Base-by-base conservation (phyloP, 2,888 invertebrate species). In the Diarsia mendica region DNA sequence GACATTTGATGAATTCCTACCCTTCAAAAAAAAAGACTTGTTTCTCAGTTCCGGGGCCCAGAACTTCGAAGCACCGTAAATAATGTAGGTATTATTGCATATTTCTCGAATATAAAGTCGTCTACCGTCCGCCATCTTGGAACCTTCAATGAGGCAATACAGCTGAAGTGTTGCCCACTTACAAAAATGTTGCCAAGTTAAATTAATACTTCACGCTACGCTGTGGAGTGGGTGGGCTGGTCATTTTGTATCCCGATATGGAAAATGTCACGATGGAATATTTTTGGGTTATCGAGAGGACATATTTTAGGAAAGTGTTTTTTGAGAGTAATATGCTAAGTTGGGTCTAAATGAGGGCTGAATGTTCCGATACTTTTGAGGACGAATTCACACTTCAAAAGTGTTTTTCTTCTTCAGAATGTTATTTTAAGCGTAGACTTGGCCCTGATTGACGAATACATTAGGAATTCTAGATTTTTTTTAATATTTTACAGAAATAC, bases 1-100 rank as follows among this genome's bases (percentile, higher is more conserved):
- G n/a, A n/a, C n/a, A n/a, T n/a, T n/a, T n/a, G n/a, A n/a, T n/a
- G n/a, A n/a, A n/a, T n/a, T n/a, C n/a, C n/a, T n/a, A n/a, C n/a
- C n/a, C n/a, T n/a, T n/a, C n/a, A n/a, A n/a, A n/a, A n/a, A n/a
- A n/a, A n/a, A 58, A 23, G 2, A n/a, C 20, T 58, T 53, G n/a
- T 39, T 86, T 80, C 71, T 9, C 10, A 79, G 65, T 67, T 83
- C 76, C 64, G 46, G 67, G 10, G 11, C 33, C 67, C 23, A 75
- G 82, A 85, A 88, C 86, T 91, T 87, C 84, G 85, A 84, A 89
- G 87, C 72, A 84, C 85, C 72, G 84, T 84, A 89, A 91, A 91
- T 91, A 91, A 91, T 90, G 91, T 92, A 93, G 80, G 76, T 83
- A 87, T 92, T 94, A 87, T 92, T 94, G 93, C 93, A 93, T 93